These are phyloP conservation scores for Pterostichus madidus DNA, from an alignment of 2,888 invertebrate genomes.

Conservation along the genomic window DNA sequence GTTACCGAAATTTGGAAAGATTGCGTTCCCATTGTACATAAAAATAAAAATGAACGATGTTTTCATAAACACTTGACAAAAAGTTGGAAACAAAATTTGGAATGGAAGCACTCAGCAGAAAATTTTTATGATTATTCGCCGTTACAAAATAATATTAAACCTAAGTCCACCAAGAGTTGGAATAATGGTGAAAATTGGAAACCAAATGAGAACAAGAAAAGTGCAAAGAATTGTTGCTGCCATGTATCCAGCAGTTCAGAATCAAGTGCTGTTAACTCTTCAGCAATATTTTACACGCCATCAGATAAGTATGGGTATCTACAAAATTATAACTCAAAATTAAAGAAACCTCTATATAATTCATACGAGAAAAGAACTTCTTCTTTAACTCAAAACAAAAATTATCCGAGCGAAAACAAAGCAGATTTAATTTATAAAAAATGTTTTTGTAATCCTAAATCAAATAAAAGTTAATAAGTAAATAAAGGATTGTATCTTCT, in stretches of 20 bases:
- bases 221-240: not conserved
- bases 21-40: not conserved
- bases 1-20: slow-evolving; percentile 38
- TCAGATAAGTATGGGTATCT: slow-evolving; percentile 1
- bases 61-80: slow-evolving; percentile 1
- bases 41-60: slow-evolving; percentile 19
- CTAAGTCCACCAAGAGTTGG: not conserved
- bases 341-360: too few relatives aligned
- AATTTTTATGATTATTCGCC: not conserved
- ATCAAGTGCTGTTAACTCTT: not conserved
- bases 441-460: too few relatives aligned
- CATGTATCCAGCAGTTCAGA: not conserved
- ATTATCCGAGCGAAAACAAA: too few relatives aligned
- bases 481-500: too few relatives aligned
- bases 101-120: slow-evolving; percentile 7
- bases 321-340: too few relatives aligned
- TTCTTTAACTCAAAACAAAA: too few relatives aligned
- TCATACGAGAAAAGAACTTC: too few relatives aligned
- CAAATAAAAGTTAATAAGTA: too few relatives aligned
- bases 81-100: slow-evolving; percentile 26
- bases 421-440: too few relatives aligned
- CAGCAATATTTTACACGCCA: not conserved
- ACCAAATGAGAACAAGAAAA: not conserved
- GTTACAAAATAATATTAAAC: not conserved
- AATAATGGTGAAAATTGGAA: too few relatives aligned